phyloP scores from a whole-genome alignment of 2,888 invertebrate genomes.

The Lottia scabra region DNA sequence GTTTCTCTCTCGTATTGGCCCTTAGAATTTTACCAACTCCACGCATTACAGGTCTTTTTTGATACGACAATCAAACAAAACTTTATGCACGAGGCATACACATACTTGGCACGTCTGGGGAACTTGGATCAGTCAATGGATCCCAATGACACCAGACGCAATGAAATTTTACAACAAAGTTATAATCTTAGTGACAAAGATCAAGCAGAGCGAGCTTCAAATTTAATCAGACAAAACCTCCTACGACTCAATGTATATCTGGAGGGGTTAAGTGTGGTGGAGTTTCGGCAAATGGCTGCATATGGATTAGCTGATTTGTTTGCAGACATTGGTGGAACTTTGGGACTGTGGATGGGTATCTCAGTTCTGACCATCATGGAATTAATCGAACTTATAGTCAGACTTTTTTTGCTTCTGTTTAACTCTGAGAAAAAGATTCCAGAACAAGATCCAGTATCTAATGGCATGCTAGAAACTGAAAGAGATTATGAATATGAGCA shows the following conservation, averaged over 20 bases:
- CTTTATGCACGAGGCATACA: slow-evolving; percentile 53
- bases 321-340: slow-evolving; percentile 62
- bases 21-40: slow-evolving; percentile 57
- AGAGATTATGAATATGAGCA: slow-evolving; percentile 24
- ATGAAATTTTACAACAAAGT: slow-evolving; percentile 29
- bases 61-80: slow-evolving; percentile 39
- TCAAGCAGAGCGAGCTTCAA: slow-evolving; percentile 44
- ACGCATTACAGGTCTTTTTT: slow-evolving; percentile 50
- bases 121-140: slow-evolving; percentile 22
- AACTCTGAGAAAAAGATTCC: slow-evolving; percentile 50
- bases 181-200: slow-evolving; percentile 29
- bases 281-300: slow-evolving; percentile 57
- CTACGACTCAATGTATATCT: slow-evolving; percentile 60
- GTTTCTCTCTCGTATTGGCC: slow-evolving; percentile 62
- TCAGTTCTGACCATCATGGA: slow-evolving; percentile 63
- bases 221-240: slow-evolving; percentile 58
- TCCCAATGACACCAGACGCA: slow-evolving; percentile 24
- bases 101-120: slow-evolving; percentile 38
- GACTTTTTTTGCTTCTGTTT: slow-evolving; percentile 49
- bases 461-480: slow-evolving; percentile 35
- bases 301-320: slow-evolving; percentile 60
- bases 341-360: slow-evolving; percentile 65
- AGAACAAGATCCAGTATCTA: slow-evolving; percentile 31
- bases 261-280: slow-evolving; percentile 61
- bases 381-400: slow-evolving; percentile 53